These are phyloP conservation scores for Heliconius sara DNA, from an alignment of 2,888 invertebrate species.

Conservation along the genomic window DNA sequence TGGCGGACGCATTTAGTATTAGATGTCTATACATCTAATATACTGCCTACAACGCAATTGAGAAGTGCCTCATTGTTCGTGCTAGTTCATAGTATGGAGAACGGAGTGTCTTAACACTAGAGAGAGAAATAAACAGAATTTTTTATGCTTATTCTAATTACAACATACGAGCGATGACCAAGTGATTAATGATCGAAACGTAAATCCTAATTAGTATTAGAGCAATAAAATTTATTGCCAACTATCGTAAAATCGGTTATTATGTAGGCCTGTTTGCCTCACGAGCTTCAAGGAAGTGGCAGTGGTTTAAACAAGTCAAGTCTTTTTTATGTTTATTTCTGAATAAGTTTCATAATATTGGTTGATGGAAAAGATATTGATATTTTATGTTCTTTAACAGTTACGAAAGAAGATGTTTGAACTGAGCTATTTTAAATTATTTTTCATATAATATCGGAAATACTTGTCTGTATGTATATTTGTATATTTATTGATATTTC, in stretches of 20 bases:
- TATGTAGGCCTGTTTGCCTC: slow-evolving; percentile 58
- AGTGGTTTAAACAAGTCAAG: slow-evolving; percentile 15
- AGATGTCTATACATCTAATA: no score
- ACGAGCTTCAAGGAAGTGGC: slow-evolving; percentile 25
- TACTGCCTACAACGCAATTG: no score
- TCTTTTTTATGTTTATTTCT: neutral
- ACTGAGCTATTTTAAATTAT: neutral
- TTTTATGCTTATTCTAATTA: slow-evolving; percentile 33
- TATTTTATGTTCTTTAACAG: neutral
- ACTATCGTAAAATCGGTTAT: slow-evolving; percentile 56
- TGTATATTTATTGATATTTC: neutral
- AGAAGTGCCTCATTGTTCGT: no score
- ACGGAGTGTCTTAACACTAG: no score
- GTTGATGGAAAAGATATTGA: neutral
- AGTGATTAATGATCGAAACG: slow-evolving; percentile 46
- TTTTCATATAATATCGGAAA: neutral
- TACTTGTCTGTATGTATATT: neutral
- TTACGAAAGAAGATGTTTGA: neutral
- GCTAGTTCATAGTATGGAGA: no score
- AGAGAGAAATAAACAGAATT: neutral
- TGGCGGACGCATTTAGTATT: no score
- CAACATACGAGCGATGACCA: slow-evolving; percentile 40
- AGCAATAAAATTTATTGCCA: slow-evolving; percentile 56
- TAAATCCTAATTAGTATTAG: slow-evolving; percentile 54
- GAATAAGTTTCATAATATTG: neutral